These are phyloP conservation scores for Henricia sp. DNA, from an alignment of 53 echinoderm and acorn worm species.

Conservation along the genomic window DNA sequence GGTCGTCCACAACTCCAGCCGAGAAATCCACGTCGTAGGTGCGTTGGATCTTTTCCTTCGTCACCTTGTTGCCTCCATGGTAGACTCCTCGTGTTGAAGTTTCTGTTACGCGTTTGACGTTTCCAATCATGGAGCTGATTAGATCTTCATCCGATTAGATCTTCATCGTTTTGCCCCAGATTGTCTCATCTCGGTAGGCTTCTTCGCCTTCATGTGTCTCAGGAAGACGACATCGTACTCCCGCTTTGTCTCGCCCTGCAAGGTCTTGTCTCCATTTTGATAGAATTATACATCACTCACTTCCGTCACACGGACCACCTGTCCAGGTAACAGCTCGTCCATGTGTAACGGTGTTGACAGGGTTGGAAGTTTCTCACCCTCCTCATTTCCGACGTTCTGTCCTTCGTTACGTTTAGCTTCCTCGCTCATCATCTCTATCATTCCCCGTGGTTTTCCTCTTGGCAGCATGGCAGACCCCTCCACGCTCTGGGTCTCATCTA, in stretches of 20 bases:
- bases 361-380: background rate
- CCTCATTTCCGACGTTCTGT: background rate
- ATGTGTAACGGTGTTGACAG: background rate
- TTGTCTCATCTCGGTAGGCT: no score
- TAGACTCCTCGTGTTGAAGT: background rate
- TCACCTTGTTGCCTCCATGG: background rate
- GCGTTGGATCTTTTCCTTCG: constrained; percentile 2
- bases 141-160: constrained; percentile 11
- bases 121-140: constrained; percentile 1
- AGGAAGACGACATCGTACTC: background rate
- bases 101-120: constrained; percentile 10
- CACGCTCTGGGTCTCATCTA: background rate
- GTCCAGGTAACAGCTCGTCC: constrained; percentile 4
- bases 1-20: background rate
- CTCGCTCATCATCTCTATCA: constrained; percentile 11
- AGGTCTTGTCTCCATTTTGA: constrained; percentile 8
- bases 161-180: background rate
- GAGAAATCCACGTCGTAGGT: constrained; percentile 6
- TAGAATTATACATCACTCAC: background rate
- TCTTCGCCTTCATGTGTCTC: constrained; percentile 2
- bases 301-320: constrained; percentile 13
- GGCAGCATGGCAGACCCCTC: background rate
- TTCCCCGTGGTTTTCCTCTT: constrained; percentile 9
- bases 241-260: constrained; percentile 7
- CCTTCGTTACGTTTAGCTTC: background rate